Percentiles rank a stretch among this genome's conserved stretches.
phyloP scores from a whole-genome alignment of 2,797 vertebrate species.

The Thaleichthys pacificus region DNA sequence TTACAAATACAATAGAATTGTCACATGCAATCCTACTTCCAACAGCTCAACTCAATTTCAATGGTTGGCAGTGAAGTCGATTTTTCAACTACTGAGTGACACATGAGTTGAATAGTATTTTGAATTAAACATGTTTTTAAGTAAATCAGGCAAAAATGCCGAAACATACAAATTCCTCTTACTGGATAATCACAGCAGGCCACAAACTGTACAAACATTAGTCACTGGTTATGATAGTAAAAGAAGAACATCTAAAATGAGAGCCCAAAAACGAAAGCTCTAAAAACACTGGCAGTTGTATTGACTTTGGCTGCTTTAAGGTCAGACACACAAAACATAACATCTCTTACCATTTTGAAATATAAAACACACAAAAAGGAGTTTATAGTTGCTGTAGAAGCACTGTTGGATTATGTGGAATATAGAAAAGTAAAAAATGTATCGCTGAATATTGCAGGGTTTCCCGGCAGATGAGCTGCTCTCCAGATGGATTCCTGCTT shows the following conservation, averaged over 20 bases:
- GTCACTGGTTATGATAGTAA: neutral
- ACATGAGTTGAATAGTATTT: constrained; percentile 66
- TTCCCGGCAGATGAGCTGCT: constrained; percentile 10
- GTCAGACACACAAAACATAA: constrained; percentile 51
- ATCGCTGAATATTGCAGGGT: constrained; percentile 31
- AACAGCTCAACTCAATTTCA: constrained; percentile 27
- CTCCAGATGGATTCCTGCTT: neutral
- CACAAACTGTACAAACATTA: neutral
- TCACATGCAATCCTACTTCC: constrained; percentile 19
- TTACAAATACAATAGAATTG: constrained; percentile 13
- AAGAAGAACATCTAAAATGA: neutral
- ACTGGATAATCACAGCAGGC: constrained; percentile 14
- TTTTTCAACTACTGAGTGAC: constrained; percentile 67
- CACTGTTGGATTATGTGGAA: constrained; percentile 21
- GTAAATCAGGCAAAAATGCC: constrained; percentile 18
- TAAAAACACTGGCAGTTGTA: constrained; percentile 30
- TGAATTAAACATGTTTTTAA: constrained; percentile 30
- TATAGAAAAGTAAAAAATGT: constrained; percentile 23
- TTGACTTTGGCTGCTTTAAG: constrained; percentile 33
- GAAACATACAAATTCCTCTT: neutral
- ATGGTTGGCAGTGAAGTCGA: constrained; percentile 39
- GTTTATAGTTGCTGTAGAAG: constrained; percentile 18
- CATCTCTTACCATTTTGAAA: constrained; percentile 35
- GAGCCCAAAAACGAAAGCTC: constrained; percentile 9
- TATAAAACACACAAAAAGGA: constrained; percentile 35